These are phyloP conservation scores for Cliona cf. orientalis DNA, from an alignment of 37 sponge, comb jelly and placozoan species.

Conservation along the genomic window DNA sequence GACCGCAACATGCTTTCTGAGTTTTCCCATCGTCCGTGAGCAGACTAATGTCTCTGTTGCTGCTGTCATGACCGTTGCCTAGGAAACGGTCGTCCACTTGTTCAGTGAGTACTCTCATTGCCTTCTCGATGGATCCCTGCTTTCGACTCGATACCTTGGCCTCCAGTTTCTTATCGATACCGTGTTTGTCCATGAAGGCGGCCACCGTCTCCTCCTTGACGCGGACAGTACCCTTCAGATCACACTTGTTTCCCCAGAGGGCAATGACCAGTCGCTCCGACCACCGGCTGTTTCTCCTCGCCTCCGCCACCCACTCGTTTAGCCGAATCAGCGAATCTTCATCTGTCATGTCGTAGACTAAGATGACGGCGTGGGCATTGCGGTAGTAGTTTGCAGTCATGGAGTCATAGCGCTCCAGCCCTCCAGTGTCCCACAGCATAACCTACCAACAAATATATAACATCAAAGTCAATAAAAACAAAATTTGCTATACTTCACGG, in stretches of 20 bases:
- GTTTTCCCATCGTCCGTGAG: too few relatives aligned
- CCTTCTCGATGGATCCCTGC: too few relatives aligned
- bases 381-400: conserved; percentile 70
- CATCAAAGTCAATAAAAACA: too few relatives aligned
- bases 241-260: conserved; percentile 59
- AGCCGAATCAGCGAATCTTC: conserved; percentile 28
- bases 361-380: conserved; percentile 49
- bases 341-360: conserved; percentile 48
- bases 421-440: conserved; percentile 66
- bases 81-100: not conserved
- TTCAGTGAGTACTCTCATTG: conserved; percentile 4
- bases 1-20: too few relatives aligned
- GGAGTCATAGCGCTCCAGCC: conserved; percentile 39
- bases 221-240: not conserved
- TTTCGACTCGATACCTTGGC: not conserved
- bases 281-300: not conserved
- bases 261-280: conserved; percentile 37
- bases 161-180: not conserved
- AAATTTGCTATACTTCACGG: too few relatives aligned
- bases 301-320: conserved; percentile 46
- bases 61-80: not conserved
- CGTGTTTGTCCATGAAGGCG: not conserved
- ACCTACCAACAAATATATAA: conserved; percentile 42
- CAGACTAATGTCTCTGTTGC: too few relatives aligned
- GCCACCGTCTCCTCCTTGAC: not conserved